Evolutionary conservation across 2,113 vertebrate genomes (phyloP).

Genomic region (Channa maculata): DNA sequence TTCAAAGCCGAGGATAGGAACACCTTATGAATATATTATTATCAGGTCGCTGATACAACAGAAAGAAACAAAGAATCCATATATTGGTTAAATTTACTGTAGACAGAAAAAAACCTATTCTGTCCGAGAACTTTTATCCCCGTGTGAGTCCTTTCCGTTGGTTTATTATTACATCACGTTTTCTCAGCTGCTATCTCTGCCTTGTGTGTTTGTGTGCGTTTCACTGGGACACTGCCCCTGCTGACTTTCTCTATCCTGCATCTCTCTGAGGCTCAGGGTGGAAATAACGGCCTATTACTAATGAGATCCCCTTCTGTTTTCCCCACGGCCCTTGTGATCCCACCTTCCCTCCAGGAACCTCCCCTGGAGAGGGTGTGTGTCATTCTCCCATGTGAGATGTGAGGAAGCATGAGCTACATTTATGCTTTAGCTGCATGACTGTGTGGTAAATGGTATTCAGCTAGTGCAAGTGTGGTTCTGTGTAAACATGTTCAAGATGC

Average conservation of each 20-base stretch:
- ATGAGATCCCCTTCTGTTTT: constrained; percentile 56
- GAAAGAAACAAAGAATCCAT: neutral
- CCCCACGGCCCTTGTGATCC: constrained; percentile 14
- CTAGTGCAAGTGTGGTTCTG: neutral
- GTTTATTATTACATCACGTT: neutral
- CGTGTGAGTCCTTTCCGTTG: neutral
- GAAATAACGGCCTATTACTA: constrained; percentile 55
- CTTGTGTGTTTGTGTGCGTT: constrained; percentile 39
- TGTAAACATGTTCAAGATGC: neutral
- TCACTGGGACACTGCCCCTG: constrained; percentile 49
- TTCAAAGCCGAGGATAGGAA: too few relatives aligned
- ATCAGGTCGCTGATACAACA: too few relatives aligned
- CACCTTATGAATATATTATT: too few relatives aligned
- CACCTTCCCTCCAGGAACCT: constrained; percentile 25
- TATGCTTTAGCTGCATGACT: neutral
- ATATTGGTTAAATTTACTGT: too few relatives aligned
- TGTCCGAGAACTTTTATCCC: neutral
- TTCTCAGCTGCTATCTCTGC: constrained; percentile 15
- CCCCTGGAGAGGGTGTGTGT: constrained; percentile 26
- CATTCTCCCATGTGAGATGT: constrained; percentile 13
- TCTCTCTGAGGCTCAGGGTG: constrained; percentile 51
- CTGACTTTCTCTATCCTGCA: constrained; percentile 34
- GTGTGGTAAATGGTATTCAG: neutral
- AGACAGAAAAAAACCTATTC: too few relatives aligned
- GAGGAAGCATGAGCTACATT: neutral